Base-by-base conservation (phyloP, 2,113 vertebrate genomes). In the Chascanopsetta lugubris region DNA sequence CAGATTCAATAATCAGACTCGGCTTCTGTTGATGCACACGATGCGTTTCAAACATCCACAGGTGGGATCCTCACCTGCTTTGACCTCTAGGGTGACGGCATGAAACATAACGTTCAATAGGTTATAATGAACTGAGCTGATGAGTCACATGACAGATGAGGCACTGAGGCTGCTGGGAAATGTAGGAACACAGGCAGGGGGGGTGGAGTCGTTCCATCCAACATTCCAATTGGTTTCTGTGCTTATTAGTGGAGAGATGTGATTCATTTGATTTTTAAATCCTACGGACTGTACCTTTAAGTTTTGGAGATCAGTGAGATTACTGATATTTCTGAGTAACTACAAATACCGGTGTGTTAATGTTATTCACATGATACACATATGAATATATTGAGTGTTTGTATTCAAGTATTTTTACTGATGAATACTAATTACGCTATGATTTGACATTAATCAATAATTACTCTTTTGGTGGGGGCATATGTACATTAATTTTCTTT, bases 41-140 rank as follows among this genome's bases (percentile, higher is more conserved):
- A 70, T 81, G 75, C 80, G 20, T 58, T 34, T 34, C 64, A 50
- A 48, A 63, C 47, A 42, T 40, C 43, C n/a, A 47, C 55, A 22
- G 51, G 49, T 51, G 26, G 17, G 22, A 57, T 60, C 73, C 92
- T 93, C 91, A 92, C 92, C 92, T 92, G 85, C 82, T 26, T 49
- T 88, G 89, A 77, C 81, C 77, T 91, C 90, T 93, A 90, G 51
- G 76, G 70, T 58, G 87, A 73, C 72, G 77, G 91, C 92, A 80
- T 93, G 92, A 82, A 92, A 93, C 79, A 75, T 22, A 90, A 90
- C 29, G 8, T 50, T 66, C 4, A 85, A 80, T 70, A 82, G 84
- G 85, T 90, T 86, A 90, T 78, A 45, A 60, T 53, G 50, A 75
- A 80, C 25, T 12, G 32, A 71, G n/a, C 47, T 20, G 8, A 34